Evolutionary conservation across 2,797 vertebrate species (phyloP).

Genomic region (Falco naumanni): DNA sequence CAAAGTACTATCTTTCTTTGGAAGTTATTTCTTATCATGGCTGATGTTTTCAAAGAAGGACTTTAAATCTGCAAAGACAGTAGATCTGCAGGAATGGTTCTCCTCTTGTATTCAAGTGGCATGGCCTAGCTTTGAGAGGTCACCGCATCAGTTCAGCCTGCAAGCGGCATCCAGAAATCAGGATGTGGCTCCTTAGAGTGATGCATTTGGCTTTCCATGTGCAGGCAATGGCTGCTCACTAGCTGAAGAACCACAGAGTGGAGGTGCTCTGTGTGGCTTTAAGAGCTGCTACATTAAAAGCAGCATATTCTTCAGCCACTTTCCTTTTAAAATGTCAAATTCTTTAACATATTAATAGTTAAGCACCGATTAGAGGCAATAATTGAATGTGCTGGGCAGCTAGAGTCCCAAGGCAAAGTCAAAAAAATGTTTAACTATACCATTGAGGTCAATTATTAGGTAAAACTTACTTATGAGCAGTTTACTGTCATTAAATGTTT

Average conservation of each 20-base stretch:
- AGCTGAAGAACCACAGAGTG: not conserved
- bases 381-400: not conserved
- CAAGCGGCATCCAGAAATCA: not conserved
- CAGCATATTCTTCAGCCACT: not conserved
- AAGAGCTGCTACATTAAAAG: not conserved
- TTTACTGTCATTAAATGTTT: conserved; percentile 45
- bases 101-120: not conserved
- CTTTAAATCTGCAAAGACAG: not conserved
- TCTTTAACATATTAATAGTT: conserved; percentile 29
- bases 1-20: not conserved
- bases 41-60: not conserved
- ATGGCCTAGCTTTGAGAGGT: not conserved
- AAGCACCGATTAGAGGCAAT: conserved; percentile 7
- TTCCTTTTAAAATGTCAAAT: conserved; percentile 22
- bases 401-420: not conserved
- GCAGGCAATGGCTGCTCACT: not conserved
- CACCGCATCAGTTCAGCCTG: not conserved
- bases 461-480: conserved; percentile 38
- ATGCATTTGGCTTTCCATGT: not conserved
- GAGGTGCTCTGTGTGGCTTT: not conserved
- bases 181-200: not conserved
- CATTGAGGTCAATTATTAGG: not conserved
- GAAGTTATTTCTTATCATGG: not conserved
- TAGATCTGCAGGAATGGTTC: not conserved
- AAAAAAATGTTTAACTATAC: not conserved